These are phyloP conservation scores for Herpetotheres cachinnans DNA, from an alignment of 2,113 vertebrate genomes.

Conservation along the genomic window DNA sequence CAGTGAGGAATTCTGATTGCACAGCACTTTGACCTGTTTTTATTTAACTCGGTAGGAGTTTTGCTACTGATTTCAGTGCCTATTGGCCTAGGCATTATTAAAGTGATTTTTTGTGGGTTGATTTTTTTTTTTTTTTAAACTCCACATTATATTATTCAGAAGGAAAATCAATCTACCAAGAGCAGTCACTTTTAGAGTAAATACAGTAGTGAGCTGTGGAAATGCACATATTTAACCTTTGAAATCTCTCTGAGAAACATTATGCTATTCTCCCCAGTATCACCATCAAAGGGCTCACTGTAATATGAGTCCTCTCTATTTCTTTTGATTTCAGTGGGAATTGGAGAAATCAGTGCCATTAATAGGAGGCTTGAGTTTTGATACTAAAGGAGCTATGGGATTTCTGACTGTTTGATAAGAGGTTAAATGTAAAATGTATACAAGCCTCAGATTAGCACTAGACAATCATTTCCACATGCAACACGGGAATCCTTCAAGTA, in stretches of 20 bases:
- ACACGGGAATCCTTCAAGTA: conserved; percentile 10
- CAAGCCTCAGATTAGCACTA: not conserved
- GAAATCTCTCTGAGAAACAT: not conserved
- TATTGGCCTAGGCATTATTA: not conserved
- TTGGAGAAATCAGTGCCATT: not conserved
- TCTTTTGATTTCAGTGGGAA: not conserved
- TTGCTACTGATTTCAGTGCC: not conserved
- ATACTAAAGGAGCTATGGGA: not conserved
- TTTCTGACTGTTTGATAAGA: not conserved
- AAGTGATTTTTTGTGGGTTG: not conserved
- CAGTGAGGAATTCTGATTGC: not conserved
- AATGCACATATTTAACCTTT: not conserved
- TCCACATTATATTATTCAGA: not conserved
- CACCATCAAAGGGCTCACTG: not conserved
- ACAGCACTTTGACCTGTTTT: not conserved
- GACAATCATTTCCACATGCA: conserved; percentile 28
- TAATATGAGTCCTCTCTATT: not conserved
- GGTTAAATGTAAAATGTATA: not conserved
- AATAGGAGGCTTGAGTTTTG: not conserved
- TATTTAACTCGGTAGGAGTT: not conserved
- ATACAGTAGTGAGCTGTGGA: not conserved
- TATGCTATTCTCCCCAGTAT: not conserved
- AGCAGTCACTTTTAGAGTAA: not conserved
- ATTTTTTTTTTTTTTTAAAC: not conserved
- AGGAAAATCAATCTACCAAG: not conserved